phyloP scores from a whole-genome alignment of 2,113 vertebrate species.

The Engystomops pustulosus region DNA sequence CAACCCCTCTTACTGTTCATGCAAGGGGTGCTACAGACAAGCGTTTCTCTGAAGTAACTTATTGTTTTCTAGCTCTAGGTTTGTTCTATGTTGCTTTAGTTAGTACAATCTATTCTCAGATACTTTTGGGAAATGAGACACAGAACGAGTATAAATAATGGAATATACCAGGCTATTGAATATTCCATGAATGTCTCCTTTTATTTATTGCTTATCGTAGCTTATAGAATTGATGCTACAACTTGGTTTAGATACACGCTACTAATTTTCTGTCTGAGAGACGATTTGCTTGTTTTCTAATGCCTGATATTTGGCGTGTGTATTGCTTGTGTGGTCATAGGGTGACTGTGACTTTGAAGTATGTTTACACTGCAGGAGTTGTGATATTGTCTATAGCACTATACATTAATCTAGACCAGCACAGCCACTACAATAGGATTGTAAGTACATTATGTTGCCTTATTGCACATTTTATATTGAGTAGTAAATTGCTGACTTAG shows the following conservation, averaged over 20 bases:
- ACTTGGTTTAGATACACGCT: too few relatives aligned
- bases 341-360: not conserved
- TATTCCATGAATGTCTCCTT: not conserved
- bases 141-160: too few relatives aligned
- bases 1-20: too few relatives aligned
- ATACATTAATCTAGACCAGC: not conserved
- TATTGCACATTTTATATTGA: slow-evolving; percentile 40
- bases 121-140: too few relatives aligned
- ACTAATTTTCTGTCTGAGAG: not conserved
- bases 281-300: not conserved
- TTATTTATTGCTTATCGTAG: too few relatives aligned
- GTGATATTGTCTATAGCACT: not conserved
- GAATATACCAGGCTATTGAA: not conserved
- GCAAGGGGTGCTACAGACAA: too few relatives aligned
- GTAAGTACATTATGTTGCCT: slow-evolving; percentile 22
- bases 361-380: not conserved
- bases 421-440: not conserved
- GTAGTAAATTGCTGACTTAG: slow-evolving; percentile 6
- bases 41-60: too few relatives aligned
- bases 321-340: not conserved
- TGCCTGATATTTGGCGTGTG: not conserved
- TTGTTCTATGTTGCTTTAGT: not conserved
- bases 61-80: not conserved
- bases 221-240: not conserved
- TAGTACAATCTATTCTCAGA: too few relatives aligned